Evolutionary conservation across 2,888 invertebrate genomes (phyloP).

Genomic region (Campoletis raptor): DNA sequence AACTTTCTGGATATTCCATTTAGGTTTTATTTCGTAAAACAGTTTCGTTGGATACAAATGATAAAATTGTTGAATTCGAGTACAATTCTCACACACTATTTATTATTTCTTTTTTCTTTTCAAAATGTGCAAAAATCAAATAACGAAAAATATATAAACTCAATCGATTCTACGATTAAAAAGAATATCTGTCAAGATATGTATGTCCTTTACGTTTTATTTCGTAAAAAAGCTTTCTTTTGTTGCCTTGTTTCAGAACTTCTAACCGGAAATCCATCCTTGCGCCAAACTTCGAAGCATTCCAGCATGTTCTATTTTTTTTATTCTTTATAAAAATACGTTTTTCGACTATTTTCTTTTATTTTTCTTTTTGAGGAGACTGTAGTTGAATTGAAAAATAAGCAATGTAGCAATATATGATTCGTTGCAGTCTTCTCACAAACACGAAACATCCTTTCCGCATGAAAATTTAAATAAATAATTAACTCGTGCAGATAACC

Average conservation of each 20-base stretch:
- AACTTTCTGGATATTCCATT: background rate
- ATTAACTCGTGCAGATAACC: background rate
- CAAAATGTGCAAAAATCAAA: constrained; percentile 1
- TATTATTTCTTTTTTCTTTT: background rate
- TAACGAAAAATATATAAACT: background rate
- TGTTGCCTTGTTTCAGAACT: constrained; percentile 67
- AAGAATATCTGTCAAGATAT: background rate
- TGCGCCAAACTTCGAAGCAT: constrained; percentile 45
- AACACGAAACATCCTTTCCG: constrained; percentile 19
- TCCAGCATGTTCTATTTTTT: constrained; percentile 37
- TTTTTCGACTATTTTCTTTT: background rate
- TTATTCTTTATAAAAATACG: constrained; percentile 31
- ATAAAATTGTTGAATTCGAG: background rate
- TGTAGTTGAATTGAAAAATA: background rate
- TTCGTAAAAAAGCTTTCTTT: constrained; percentile 24
- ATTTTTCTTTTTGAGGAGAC: constrained; percentile 11
- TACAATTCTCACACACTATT: background rate
- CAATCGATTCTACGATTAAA: constrained; percentile 4
- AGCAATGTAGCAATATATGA: background rate
- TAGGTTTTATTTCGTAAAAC: background rate
- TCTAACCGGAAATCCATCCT: constrained; percentile 31
- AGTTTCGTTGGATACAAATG: background rate
- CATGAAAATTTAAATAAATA: background rate
- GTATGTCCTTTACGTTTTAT: background rate
- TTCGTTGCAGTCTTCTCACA: constrained; percentile 15